Conservation (phyloP, 2,888 invertebrate genomes). For the Minunthozetes semirufus region DNA sequence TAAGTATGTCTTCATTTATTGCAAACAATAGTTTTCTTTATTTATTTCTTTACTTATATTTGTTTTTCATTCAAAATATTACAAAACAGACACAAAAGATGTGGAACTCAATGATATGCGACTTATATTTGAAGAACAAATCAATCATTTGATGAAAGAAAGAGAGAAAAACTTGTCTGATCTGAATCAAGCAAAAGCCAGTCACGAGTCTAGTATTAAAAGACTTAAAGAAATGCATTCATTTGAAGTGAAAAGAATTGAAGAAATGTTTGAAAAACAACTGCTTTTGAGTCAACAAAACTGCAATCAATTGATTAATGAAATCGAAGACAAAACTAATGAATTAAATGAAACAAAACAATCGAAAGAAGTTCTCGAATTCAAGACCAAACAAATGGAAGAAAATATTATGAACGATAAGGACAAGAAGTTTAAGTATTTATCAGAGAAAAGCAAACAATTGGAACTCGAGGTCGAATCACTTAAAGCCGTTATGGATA, state of each 20-base stretch:
- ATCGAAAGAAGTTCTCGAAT: neutral
- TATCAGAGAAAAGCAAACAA: slow-evolving; percentile 20
- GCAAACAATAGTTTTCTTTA: neutral
- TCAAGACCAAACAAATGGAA: neutral
- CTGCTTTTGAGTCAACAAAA: slow-evolving; percentile 4
- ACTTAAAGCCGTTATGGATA: slow-evolving; percentile 21
- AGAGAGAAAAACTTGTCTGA: slow-evolving; percentile 22
- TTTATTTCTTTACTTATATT: neutral
- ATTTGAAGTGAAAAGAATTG: neutral
- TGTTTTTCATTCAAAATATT: neutral
- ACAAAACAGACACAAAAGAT: neutral
- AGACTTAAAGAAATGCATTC: slow-evolving; percentile 12
- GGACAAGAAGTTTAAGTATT: slow-evolving; percentile 30
- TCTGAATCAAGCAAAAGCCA: slow-evolving; percentile 9
- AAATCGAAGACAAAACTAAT: slow-evolving; percentile 5
- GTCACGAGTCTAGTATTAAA: slow-evolving; percentile 4
- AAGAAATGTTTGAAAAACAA: neutral
- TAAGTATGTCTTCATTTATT: neutral
- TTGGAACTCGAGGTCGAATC: slow-evolving; percentile 21
- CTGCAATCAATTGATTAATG: neutral
- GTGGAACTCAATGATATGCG: slow-evolving; percentile 15
- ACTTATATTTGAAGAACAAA: slow-evolving; percentile 17
- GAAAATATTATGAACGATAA: slow-evolving; percentile 22
- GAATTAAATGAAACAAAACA: slow-evolving; percentile 5
- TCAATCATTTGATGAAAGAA: slow-evolving; percentile 26